These are phyloP conservation scores for Lagopus muta DNA, from an alignment of 2,113 vertebrate genomes.

Conservation along the genomic window DNA sequence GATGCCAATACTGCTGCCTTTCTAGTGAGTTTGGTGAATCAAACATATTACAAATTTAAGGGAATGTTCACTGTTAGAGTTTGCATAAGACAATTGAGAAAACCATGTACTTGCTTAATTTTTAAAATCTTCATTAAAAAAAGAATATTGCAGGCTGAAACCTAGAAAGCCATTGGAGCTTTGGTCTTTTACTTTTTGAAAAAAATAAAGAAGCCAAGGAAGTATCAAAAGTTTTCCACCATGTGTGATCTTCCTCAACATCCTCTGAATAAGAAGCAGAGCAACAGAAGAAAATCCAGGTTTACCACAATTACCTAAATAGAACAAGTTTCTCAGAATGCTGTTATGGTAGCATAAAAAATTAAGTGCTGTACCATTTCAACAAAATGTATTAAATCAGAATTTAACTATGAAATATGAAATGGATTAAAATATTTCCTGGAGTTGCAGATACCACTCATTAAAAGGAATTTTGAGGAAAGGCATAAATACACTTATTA, in stretches of 20 bases:
- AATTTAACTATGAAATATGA: neutral
- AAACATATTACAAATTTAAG: neutral
- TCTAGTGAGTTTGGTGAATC: neutral
- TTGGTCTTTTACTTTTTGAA: neutral
- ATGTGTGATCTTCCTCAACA: neutral
- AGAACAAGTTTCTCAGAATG: neutral
- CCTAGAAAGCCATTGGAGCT: neutral
- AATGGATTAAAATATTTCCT: neutral
- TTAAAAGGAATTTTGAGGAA: neutral
- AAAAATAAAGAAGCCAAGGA: neutral
- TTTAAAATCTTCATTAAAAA: neutral
- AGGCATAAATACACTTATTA: neutral
- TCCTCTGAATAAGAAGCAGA: neutral
- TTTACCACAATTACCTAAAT: neutral
- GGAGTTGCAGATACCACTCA: neutral
- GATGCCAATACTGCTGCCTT: neutral
- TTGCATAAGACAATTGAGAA: neutral
- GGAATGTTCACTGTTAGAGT: neutral
- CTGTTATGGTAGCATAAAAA: neutral
- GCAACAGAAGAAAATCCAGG: neutral
- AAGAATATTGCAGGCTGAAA: neutral
- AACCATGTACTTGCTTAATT: neutral
- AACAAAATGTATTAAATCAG: neutral
- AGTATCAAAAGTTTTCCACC: neutral
- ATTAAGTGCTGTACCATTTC: neutral